Percentiles rank a stretch among this genome's conserved stretches.
Evolutionary conservation across 1,140 invertebrate species (phyloP).

Genomic region (Ips typographus): DNA sequence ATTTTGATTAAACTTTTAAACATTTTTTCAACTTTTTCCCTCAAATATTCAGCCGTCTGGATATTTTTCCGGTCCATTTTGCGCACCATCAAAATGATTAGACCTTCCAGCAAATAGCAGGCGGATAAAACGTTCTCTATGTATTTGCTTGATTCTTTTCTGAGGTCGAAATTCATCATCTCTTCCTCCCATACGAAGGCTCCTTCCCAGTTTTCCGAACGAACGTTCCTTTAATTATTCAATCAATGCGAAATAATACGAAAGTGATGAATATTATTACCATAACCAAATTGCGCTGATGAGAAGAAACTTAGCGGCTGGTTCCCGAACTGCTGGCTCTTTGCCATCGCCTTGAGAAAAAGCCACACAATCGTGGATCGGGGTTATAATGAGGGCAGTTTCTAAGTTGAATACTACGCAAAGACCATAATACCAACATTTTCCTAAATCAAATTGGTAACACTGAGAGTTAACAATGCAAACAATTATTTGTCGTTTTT

Average conservation of each 20-base stretch:
- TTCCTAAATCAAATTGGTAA: not conserved
- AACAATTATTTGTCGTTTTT: too few species aligned
- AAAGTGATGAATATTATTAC: conserved; percentile 42
- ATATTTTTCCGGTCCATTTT: conserved; percentile 54
- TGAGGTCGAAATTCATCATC: conserved; percentile 43
- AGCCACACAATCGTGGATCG: conserved; percentile 44
- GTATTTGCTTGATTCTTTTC: conserved; percentile 41
- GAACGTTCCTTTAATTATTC: conserved; percentile 40
- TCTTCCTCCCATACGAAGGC: conserved; percentile 53
- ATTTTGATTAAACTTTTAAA: conserved; percentile 47
- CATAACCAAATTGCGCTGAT: conserved; percentile 55
- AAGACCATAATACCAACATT: conserved; percentile 55
- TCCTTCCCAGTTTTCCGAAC: conserved; percentile 52
- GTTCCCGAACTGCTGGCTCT: conserved; percentile 48
- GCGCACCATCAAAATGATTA: conserved; percentile 51
- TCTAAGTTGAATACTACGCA: conserved; percentile 56
- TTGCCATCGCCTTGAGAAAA: conserved; percentile 53
- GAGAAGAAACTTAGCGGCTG: conserved; percentile 52
- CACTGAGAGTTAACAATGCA: too few species aligned
- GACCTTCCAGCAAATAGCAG: conserved; percentile 52
- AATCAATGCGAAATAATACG: not conserved
- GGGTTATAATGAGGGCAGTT: conserved; percentile 51
- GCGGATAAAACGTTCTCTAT: conserved; percentile 50
- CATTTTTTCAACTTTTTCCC: conserved; percentile 35
- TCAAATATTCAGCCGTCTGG: conserved; percentile 28